Evolutionary conservation across 1,140 invertebrate genomes (phyloP).

Genomic region (Rhopalosiphum padi): DNA sequence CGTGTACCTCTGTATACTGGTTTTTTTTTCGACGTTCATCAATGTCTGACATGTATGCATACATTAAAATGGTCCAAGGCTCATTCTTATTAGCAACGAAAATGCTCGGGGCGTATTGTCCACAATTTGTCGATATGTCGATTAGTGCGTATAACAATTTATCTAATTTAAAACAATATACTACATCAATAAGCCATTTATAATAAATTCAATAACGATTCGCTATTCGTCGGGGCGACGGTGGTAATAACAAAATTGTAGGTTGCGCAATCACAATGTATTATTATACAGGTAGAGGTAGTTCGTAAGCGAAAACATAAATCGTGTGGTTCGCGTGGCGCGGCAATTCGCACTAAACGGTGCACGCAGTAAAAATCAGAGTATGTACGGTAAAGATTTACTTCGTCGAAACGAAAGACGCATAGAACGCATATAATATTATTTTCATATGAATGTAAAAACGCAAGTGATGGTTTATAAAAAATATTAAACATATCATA

Average conservation of each 20-base stretch:
- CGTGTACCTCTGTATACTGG: not conserved
- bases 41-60: not conserved
- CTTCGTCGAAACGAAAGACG: not conserved
- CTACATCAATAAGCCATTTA: constrained; percentile 3
- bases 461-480: not conserved
- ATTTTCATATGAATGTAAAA: not conserved
- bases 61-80: not conserved
- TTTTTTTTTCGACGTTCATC: not conserved
- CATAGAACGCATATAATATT: not conserved
- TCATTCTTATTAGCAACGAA: not conserved
- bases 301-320: not conserved
- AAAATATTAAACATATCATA: not conserved
- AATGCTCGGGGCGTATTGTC: not conserved
- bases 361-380: not conserved
- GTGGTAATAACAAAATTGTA: not conserved
- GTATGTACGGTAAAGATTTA: not conserved
- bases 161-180: constrained; percentile 11
- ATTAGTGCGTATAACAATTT: constrained; percentile 1
- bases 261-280: not conserved
- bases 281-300: not conserved
- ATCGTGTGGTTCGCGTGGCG: not conserved
- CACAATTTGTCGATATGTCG: not conserved
- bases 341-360: not conserved
- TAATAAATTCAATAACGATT: not conserved
- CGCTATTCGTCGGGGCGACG: not conserved